Evolutionary conservation across 1,140 invertebrate genomes (phyloP), one percentile per base, ranked within the genome.

Genomic region (Euglossa dilemma): DNA sequence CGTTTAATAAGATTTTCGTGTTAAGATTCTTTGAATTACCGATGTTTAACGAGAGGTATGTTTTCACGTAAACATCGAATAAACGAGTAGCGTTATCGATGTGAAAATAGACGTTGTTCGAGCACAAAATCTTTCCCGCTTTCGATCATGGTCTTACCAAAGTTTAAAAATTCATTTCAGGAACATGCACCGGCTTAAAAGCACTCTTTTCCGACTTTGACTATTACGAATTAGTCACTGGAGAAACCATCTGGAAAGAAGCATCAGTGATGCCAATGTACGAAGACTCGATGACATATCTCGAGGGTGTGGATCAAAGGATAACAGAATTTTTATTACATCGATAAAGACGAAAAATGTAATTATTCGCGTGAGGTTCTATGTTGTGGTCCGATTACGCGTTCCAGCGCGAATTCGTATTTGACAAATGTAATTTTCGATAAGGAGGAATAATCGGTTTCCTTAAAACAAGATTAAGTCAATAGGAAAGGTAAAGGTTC

Each of bases 211-310:
- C 45, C 71, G 2, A 59, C 50, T 70, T 83, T 59, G 56, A 77
- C 76, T 59, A 64, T 70, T 77, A 71, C 56, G 76, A 87, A 84
- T 87, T 80, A 84, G 72, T 87, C 82, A 87, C 85, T 79, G 86
- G 67, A 87, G 82, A 84, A 79, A 87, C 85, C 86, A 87, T 87
- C 85, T 87, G 85, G 85, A 87, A 87, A 86, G 85, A 73, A 87
- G 86, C 85, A 84, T 73, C 85, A 87, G 75, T 80, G 85, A 11
- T 83, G 73, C 85, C 84, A 86, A 86, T 75, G 47, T 57, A 63
- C 61, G 16, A 57, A 81, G 28, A 64, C 11, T 52, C 28, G 59
- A 43, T 45, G 45, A 45, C 54, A 18, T 18, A 20, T 73, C 14
- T 56, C 11, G 12, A 54, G 70, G 70, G 50, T 36, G 52, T 72